A percentile compares a stretch with the other conserved stretches of the same genome.
phyloP scores from a whole-genome alignment of 2,797 vertebrate species.

The Typhlichthys subterraneus region DNA sequence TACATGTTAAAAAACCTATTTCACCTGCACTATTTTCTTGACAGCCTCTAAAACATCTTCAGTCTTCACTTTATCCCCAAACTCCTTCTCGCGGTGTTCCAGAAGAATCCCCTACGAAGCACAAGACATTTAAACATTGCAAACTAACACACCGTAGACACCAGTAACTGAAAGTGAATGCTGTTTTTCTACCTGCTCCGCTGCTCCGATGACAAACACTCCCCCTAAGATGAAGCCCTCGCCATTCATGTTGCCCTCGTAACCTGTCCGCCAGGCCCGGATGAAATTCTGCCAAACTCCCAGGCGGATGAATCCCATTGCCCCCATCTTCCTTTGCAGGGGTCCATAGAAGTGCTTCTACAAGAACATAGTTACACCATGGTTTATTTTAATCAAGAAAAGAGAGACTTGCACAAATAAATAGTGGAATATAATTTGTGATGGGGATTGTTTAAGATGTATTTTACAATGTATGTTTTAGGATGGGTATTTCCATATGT shows the following conservation, averaged over 20 bases:
- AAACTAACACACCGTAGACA: not conserved
- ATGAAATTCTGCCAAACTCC: constrained; percentile 93
- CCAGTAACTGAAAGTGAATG: not conserved
- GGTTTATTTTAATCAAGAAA: not conserved
- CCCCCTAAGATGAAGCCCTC: constrained; percentile 94
- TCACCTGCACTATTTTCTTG: constrained; percentile 81
- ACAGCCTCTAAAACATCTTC: constrained; percentile 86
- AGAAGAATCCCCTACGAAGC: constrained; percentile 88
- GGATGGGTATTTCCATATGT: no score
- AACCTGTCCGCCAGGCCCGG: constrained; percentile 88
- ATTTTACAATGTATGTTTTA: no score
- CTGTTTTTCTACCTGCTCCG: constrained; percentile 82
- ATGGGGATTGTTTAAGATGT: not conserved
- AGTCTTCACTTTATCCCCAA: constrained; percentile 89
- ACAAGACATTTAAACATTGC: constrained; percentile 13
- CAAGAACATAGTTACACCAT: constrained; percentile 18
- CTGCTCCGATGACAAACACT: constrained; percentile 93
- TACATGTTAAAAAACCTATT: constrained; percentile 48
- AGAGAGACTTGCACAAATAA: not conserved
- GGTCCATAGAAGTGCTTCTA: constrained; percentile 93
- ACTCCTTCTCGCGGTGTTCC: constrained; percentile 94
- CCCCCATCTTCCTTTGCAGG: constrained; percentile 85
- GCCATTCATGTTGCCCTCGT: constrained; percentile 90
- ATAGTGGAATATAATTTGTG: not conserved
- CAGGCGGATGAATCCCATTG: constrained; percentile 86